Conservation (phyloP, 2,888 invertebrate species). For the Willowsia nigromaculata region DNA sequence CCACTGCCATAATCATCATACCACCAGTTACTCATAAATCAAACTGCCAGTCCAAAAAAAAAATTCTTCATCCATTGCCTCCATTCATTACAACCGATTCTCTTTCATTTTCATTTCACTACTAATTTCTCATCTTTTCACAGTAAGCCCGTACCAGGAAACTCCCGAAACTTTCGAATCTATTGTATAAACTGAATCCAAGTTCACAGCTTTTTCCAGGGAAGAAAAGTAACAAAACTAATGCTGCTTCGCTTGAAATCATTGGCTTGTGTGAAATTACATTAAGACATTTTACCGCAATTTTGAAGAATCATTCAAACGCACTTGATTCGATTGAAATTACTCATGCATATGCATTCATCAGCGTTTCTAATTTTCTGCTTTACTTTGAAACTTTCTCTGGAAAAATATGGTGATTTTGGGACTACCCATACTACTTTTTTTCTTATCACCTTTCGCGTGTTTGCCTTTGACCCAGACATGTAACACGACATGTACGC, state of each 20-base stretch:
- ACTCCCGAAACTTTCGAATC: neutral
- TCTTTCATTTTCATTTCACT: slow-evolving; percentile 11
- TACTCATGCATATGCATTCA: slow-evolving; percentile 2
- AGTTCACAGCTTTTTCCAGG: neutral
- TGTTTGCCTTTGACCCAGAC: neutral
- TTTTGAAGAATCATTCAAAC: neutral
- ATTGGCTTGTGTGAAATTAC: neutral
- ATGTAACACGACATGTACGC: neutral
- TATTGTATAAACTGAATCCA: neutral
- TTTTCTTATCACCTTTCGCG: neutral
- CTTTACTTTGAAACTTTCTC: neutral
- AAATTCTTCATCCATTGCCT: neutral
- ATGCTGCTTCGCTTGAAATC: neutral
- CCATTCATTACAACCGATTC: neutral
- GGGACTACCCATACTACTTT: neutral
- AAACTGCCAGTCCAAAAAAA: slow-evolving; percentile 23
- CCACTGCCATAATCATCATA: neutral
- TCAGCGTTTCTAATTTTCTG: neutral
- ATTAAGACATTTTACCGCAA: neutral
- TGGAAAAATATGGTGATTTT: neutral
- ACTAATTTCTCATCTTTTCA: slow-evolving; percentile 14
- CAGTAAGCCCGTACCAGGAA: neutral
- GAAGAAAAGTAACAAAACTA: neutral
- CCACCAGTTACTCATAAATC: slow-evolving; percentile 42
- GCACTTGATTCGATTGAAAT: neutral